A percentile compares a stretch with the other conserved stretches of the same genome.
phyloP scores from a whole-genome alignment of 2,113 vertebrate genomes.

The Micronycteris hirsuta region DNA sequence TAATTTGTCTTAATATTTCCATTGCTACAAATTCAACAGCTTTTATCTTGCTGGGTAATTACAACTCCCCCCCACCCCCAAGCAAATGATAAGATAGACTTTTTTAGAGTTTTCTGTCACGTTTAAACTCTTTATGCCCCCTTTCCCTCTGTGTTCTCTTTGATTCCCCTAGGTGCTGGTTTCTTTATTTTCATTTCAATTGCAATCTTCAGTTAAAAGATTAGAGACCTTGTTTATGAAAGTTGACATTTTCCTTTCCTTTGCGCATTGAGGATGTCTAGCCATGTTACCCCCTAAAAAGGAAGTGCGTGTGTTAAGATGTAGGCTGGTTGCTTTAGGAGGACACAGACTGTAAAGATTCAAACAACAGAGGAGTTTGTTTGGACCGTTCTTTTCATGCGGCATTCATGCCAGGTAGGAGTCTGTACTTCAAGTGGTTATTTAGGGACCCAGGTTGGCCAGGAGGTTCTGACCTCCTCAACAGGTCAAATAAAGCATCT shows the following conservation, averaged over 20 bases:
- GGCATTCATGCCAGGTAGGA: neutral
- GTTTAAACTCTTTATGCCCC: conserved; percentile 45
- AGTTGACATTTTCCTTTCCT: neutral
- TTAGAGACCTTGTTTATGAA: conserved; percentile 6
- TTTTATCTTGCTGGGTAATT: conserved; percentile 72
- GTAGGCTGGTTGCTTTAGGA: neutral
- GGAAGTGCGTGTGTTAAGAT: neutral
- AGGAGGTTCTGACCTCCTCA: neutral
- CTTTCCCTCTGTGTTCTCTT: neutral
- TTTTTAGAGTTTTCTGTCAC: conserved; percentile 49
- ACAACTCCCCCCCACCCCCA: neutral
- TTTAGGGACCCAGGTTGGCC: neutral
- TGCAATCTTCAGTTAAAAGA: conserved; percentile 15
- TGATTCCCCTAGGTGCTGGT: neutral
- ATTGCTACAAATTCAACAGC: conserved; percentile 73
- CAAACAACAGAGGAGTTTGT: neutral
- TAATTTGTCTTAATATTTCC: conserved; percentile 79
- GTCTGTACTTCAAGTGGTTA: neutral
- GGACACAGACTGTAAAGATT: neutral
- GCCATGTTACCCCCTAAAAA: neutral
- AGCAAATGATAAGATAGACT: conserved; percentile 45
- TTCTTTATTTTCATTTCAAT: conserved; percentile 50
- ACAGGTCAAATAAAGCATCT: neutral
- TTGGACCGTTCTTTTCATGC: neutral
- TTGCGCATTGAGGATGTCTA: neutral